Conservation (phyloP, 2,888 invertebrate species). For the Caenorhabditis virilis region DNA sequence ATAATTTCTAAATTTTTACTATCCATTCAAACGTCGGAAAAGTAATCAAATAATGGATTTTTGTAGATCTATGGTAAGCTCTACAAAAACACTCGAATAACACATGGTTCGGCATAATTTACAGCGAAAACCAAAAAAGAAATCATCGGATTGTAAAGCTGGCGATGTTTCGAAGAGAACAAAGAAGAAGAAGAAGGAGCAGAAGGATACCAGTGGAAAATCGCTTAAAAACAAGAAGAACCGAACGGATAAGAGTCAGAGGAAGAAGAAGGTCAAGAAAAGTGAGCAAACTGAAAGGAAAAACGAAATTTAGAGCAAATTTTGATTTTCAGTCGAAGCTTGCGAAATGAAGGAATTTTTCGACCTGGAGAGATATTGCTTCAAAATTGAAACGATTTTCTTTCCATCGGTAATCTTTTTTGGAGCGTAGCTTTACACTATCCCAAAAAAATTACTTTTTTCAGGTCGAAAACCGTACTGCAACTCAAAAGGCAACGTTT, state of each 20-base stretch:
- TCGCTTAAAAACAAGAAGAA: neutral
- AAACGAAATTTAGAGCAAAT: neutral
- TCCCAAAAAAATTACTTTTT: neutral
- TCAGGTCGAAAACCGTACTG: slow-evolving; percentile 4
- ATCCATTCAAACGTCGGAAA: too few species aligned
- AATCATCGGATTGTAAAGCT: neutral
- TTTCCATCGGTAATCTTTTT: slow-evolving; percentile 8
- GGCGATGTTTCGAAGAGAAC: neutral
- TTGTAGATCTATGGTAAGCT: neutral
- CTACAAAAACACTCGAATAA: too few species aligned
- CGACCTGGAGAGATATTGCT: slow-evolving; percentile 16
- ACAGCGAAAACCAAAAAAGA: neutral
- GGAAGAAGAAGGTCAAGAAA: neutral
- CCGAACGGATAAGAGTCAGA: neutral
- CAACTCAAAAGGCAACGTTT: slow-evolving; percentile 12
- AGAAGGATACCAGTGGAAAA: neutral
- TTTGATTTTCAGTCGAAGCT: too few species aligned
- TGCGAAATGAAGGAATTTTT: slow-evolving; percentile 10
- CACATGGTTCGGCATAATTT: neutral
- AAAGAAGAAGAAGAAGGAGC: neutral
- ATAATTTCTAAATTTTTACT: too few species aligned
- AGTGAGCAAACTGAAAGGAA: neutral
- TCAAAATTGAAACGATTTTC: slow-evolving; percentile 7
- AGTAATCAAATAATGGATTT: slow-evolving; percentile 1
- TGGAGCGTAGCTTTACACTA: neutral